Conservation (phyloP, 2,888 invertebrate species). For the Sinohyriopsis cumingii region DNA sequence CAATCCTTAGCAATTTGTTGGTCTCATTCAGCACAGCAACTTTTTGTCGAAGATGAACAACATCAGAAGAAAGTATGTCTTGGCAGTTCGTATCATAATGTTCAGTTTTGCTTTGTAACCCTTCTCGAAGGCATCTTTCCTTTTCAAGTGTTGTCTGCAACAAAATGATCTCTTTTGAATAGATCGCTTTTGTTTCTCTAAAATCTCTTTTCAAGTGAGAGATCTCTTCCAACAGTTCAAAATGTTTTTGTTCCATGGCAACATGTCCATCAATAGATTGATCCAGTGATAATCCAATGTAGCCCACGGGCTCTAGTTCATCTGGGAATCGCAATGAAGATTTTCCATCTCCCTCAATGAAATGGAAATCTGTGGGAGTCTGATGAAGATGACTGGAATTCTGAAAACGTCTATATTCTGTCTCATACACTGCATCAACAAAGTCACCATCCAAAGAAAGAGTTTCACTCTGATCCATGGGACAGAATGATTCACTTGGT, state of each 20-base stretch:
- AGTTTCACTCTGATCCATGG: no score
- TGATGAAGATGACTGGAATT: no score
- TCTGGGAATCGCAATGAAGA: no score
- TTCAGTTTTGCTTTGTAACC: slow-evolving; percentile 14
- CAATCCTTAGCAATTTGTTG: slow-evolving; percentile 50
- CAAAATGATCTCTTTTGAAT: slow-evolving; percentile 57
- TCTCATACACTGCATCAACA: no score
- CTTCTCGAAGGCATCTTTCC: slow-evolving; percentile 38
- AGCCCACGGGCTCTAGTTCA: no score
- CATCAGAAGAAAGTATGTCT: slow-evolving; percentile 28
- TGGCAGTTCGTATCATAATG: slow-evolving; percentile 13
- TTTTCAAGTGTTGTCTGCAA: slow-evolving; percentile 56
- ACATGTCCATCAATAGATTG: slow-evolving; percentile 31
- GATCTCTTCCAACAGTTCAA: slow-evolving; percentile 59
- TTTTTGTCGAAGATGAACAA: slow-evolving; percentile 44
- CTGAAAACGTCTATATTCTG: no score
- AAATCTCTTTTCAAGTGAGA: slow-evolving; percentile 48
- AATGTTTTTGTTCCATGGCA: slow-evolving; percentile 50
- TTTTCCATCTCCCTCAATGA: no score
- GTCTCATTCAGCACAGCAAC: slow-evolving; percentile 52
- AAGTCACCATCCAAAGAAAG: no score
- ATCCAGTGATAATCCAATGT: no score
- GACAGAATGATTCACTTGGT: no score
- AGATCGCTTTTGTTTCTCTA: slow-evolving; percentile 56
- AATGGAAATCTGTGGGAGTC: no score